Conservation (phyloP, 1,140 invertebrate species). For the Oscheius sp. region DNA sequence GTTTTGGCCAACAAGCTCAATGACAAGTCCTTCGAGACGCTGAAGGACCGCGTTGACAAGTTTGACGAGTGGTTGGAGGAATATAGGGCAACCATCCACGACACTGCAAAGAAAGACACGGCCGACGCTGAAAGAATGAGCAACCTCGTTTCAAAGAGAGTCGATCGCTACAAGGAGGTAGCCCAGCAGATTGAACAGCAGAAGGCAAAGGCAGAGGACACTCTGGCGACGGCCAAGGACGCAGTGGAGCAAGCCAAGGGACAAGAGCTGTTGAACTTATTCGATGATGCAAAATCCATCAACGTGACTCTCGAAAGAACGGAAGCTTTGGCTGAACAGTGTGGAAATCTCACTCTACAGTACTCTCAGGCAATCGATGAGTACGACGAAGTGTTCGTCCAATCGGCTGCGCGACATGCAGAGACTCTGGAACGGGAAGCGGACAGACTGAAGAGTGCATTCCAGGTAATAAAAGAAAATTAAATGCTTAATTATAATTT, state of each 20-base stretch:
- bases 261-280: constrained; percentile 35
- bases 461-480: no score
- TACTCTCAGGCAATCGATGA: constrained; percentile 42
- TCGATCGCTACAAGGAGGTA: constrained; percentile 39
- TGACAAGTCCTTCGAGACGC: constrained; percentile 50
- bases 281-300: constrained; percentile 41
- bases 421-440: constrained; percentile 43
- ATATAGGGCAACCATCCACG: constrained; percentile 38
- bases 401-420: constrained; percentile 47
- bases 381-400: constrained; percentile 40
- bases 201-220: constrained; percentile 34
- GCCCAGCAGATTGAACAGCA: constrained; percentile 42
- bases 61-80: constrained; percentile 47
- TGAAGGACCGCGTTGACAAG: constrained; percentile 37
- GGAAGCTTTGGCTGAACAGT: constrained; percentile 13
- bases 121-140: constrained; percentile 43
- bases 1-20: constrained; percentile 56
- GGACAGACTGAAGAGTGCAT: constrained; percentile 8
- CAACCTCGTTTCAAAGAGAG: constrained; percentile 27
- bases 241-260: constrained; percentile 38
- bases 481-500: no score
- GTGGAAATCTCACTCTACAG: constrained; percentile 16
- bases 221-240: constrained; percentile 37
- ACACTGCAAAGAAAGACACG: constrained; percentile 32
- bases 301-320: constrained; percentile 17